Base-by-base conservation (phyloP, 2,113 vertebrate genomes). In the Trematomus loennbergii region DNA sequence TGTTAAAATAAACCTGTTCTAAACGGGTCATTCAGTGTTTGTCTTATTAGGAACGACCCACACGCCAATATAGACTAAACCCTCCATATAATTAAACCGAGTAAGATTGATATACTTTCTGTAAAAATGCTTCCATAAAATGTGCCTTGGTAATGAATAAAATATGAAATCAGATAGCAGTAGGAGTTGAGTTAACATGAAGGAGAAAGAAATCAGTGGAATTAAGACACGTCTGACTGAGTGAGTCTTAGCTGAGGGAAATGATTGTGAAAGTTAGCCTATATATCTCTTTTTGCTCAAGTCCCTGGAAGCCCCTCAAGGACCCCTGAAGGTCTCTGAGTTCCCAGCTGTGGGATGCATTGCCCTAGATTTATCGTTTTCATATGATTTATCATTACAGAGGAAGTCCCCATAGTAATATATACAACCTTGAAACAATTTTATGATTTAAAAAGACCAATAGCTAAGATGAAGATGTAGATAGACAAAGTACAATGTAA, bases 291-390 rank as follows among this genome's bases (percentile, higher is more conserved):
- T 53, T 79, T 58, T 79, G 16, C 65, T 50, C 15, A 55, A 58
- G 81, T 77, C 72, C 72, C 79, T 77, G 61, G 59, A 86, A 63
- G 29, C 43, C 68, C 40, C 59, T 49, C 81, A 86, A 84, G 81
- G 84, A 71, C 78, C 75, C 11, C 2, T 68, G 83, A 74, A 87
- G 87, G 82, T 86, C 87, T 86, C 67, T 12, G 72, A 80, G 83
- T 69, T 63, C 71, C 79, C 89, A 12, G 36, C 11, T 20, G 67
- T 12, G 84, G 79, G 77, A 83, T 17, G 0, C 4, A 11, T 2
- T 75, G 86, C 40, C 86, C 90, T 45, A 87, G 72, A 90, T 91
- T 87, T 71, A 15, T 59, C 60, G 68, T 58, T 53, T 63, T 71
- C 10, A 63, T 1, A 40, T 18, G 49, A 79, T 88, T 83, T 58